Percentiles rank a stretch among this genome's conserved stretches.
Conservation (phyloP, 2,888 invertebrate species). For the Malacosoma neustria region DNA sequence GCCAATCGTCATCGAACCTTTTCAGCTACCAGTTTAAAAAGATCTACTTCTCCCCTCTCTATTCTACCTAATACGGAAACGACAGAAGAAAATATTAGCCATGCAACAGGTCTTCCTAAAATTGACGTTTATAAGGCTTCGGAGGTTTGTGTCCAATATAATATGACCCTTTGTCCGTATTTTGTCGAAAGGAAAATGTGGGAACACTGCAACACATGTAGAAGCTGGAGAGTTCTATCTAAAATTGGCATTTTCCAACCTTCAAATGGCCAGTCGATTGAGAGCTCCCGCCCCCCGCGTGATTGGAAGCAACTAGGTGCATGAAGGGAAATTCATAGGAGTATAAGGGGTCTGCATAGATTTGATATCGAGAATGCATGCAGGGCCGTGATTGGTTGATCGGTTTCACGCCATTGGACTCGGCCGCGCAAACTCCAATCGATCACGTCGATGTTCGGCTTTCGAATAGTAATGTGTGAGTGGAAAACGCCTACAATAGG, state of each 20-base stretch:
- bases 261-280: not conserved
- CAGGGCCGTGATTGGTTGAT: conserved; percentile 65
- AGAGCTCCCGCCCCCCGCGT: not conserved
- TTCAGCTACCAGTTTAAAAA: conserved; percentile 15
- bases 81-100: conserved; percentile 3
- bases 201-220: not conserved
- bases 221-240: not conserved
- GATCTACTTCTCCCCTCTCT: conserved; percentile 24
- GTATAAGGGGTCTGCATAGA: conserved; percentile 19
- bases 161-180: not conserved
- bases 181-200: not conserved
- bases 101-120: conserved; percentile 18
- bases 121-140: conserved; percentile 15
- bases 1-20: conserved; percentile 69
- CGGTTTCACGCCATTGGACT: conserved; percentile 74
- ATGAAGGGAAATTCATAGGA: conserved; percentile 8
- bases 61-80: conserved; percentile 6
- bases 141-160: not conserved
- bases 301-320: conserved; percentile 1
- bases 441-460: conserved; percentile 48
- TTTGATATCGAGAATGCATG: conserved; percentile 48
- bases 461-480: conserved; percentile 28
- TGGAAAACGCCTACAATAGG: conserved; percentile 55
- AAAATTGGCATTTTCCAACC: not conserved
- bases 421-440: conserved; percentile 76